Percentiles rank a stretch among this genome's conserved stretches.
Evolutionary conservation across 2,113 vertebrate species (phyloP).

Genomic region (Mungos mungo): DNA sequence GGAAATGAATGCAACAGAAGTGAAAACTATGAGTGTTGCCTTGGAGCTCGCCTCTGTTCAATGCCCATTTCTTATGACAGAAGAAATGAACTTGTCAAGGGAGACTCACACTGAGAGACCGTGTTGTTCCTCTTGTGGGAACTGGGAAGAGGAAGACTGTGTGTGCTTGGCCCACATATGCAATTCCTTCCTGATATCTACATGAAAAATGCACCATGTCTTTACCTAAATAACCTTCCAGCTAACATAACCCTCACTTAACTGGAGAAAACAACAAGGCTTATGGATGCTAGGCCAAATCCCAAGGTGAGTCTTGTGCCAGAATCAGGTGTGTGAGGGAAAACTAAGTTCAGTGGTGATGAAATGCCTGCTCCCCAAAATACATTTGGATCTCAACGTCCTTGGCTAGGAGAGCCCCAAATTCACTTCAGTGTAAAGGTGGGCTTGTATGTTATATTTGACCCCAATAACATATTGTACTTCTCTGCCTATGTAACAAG

Average conservation of each 20-base stretch:
- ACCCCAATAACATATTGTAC: neutral
- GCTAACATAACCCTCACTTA: neutral
- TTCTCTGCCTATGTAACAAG: neutral
- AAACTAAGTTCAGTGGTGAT: neutral
- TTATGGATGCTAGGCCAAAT: neutral
- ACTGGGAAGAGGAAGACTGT: neutral
- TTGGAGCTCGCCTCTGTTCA: neutral
- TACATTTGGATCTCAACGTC: neutral
- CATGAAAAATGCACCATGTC: neutral
- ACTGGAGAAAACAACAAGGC: neutral
- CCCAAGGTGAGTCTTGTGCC: neutral
- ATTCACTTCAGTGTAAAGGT: neutral
- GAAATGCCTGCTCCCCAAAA: neutral
- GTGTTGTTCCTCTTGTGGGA: neutral
- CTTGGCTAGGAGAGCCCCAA: neutral
- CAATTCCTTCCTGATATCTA: neutral
- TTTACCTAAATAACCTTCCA: neutral
- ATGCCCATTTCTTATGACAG: neutral
- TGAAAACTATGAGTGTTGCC: neutral
- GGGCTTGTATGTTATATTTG: neutral
- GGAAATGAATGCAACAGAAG: constrained; percentile 28
- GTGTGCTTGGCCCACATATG: neutral
- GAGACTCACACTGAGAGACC: neutral
- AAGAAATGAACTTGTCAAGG: neutral
- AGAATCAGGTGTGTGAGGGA: neutral